Percentiles rank a stretch among this genome's conserved stretches.
Evolutionary conservation across 1,140 invertebrate genomes (phyloP).

Genomic region (Euwallacea fornicatus): DNA sequence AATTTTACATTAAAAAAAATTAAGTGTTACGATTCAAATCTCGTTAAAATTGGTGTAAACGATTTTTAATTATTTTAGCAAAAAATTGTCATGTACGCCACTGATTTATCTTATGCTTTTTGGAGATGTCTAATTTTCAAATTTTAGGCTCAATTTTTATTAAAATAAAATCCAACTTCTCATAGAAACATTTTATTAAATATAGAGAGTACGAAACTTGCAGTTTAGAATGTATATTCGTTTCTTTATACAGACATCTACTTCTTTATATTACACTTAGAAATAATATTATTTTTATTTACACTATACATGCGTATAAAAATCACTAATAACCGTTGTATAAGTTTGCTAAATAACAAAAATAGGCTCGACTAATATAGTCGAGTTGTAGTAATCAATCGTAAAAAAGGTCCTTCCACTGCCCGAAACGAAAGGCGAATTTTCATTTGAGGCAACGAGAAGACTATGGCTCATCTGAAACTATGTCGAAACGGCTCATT

Average conservation of each 20-base stretch:
- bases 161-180: neutral
- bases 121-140: no score
- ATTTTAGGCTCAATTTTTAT: no score
- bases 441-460: constrained; percentile 14
- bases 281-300: constrained; percentile 45
- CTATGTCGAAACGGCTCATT: constrained; percentile 23
- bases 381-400: constrained; percentile 37
- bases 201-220: constrained; percentile 42
- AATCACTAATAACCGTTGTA: constrained; percentile 40
- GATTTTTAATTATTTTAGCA: no score
- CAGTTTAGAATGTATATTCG: constrained; percentile 45
- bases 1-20: no score
- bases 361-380: constrained; percentile 50
- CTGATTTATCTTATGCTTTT: no score
- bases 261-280: constrained; percentile 45
- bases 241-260: constrained; percentile 45
- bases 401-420: constrained; percentile 1
- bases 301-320: constrained; percentile 50
- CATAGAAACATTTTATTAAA: constrained; percentile 38
- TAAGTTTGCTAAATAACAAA: constrained; percentile 45
- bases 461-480: constrained; percentile 34
- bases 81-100: no score
- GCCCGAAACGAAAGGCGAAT: neutral
- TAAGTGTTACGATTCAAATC: no score
- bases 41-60: no score